These are phyloP conservation scores for Pelosia muscerda DNA, from an alignment of 2,888 invertebrate genomes.

Conservation along the genomic window DNA sequence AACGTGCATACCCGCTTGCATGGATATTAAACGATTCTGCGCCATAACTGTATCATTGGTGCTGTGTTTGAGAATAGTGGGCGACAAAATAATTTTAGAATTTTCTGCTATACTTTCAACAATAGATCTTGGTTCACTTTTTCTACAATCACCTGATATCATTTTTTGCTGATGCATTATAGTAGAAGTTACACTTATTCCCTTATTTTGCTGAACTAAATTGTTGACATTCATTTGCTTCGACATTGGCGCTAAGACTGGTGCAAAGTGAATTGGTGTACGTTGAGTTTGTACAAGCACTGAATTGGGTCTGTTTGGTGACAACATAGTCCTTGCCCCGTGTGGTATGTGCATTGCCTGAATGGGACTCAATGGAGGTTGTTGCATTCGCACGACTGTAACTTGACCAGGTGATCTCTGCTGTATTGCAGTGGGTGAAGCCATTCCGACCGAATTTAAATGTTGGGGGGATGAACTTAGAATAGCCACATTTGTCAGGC, in stretches of 20 bases:
- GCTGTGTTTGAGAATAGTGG: constrained; percentile 71
- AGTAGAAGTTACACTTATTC: constrained; percentile 60
- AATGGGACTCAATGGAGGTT: constrained; percentile 80
- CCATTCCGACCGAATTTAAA: constrained; percentile 70
- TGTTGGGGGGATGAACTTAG: constrained; percentile 75
- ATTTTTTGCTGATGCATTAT: constrained; percentile 76
- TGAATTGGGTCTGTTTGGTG: constrained; percentile 80
- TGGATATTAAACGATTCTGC: constrained; percentile 80
- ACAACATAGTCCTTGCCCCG: constrained; percentile 75
- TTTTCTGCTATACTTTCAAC: constrained; percentile 66
- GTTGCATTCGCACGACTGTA: constrained; percentile 85
- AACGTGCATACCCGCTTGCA: constrained; percentile 77
- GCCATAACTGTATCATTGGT: constrained; percentile 78
- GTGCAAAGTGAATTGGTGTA: constrained; percentile 81
- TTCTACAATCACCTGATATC: constrained; percentile 68
- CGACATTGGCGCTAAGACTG: constrained; percentile 85
- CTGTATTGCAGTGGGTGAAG: constrained; percentile 75
- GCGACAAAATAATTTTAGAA: constrained; percentile 79
- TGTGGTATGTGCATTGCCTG: constrained; percentile 78
- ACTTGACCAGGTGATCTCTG: constrained; percentile 81
- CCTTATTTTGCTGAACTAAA: constrained; percentile 75
- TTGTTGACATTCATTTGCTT: constrained; percentile 86
- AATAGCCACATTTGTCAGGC: constrained; percentile 76
- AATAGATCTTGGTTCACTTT: constrained; percentile 64
- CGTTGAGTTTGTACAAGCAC: constrained; percentile 82